A percentile compares a stretch with the other conserved stretches of the same genome.
Evolutionary conservation across 2,888 invertebrate species (phyloP).

Genomic region (Dromius quadrimaculatus): DNA sequence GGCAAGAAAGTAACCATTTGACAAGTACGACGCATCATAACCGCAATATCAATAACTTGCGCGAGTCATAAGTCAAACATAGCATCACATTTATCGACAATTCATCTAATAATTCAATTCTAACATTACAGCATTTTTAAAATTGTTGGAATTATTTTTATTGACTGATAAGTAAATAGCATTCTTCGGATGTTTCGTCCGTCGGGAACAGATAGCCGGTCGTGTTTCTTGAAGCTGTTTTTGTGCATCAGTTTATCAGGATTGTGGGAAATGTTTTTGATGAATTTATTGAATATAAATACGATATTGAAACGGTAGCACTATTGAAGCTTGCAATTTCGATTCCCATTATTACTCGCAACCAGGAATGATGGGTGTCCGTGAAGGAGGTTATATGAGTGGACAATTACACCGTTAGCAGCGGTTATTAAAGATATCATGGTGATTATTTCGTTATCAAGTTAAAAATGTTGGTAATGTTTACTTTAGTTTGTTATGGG

Average conservation of each 20-base stretch:
- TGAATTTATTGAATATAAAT: no score
- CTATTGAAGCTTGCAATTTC: slow-evolving; percentile 17
- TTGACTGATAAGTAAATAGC: not conserved
- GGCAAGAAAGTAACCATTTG: not conserved
- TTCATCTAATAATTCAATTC: slow-evolving; percentile 16
- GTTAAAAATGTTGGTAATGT: slow-evolving; percentile 36
- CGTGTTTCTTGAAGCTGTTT: no score
- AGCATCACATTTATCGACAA: slow-evolving; percentile 24
- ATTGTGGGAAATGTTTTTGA: no score
- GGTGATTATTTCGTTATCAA: slow-evolving; percentile 29
- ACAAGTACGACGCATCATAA: not conserved
- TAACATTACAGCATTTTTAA: slow-evolving; percentile 37
- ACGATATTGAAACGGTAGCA: not conserved
- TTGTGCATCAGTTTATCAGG: no score
- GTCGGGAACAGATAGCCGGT: no score
- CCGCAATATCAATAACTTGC: slow-evolving; percentile 10
- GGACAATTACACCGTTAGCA: slow-evolving; percentile 29
- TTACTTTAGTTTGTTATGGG: slow-evolving; percentile 27
- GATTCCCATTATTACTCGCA: slow-evolving; percentile 26
- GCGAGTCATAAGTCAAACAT: slow-evolving; percentile 27
- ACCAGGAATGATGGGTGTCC: slow-evolving; percentile 32
- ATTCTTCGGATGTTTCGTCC: slow-evolving; percentile 17
- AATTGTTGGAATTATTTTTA: slow-evolving; percentile 30
- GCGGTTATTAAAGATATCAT: slow-evolving; percentile 31
- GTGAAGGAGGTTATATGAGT: slow-evolving; percentile 23